Conservation (phyloP, 2,888 invertebrate species). For the Drosophila kambysellisi region DNA sequence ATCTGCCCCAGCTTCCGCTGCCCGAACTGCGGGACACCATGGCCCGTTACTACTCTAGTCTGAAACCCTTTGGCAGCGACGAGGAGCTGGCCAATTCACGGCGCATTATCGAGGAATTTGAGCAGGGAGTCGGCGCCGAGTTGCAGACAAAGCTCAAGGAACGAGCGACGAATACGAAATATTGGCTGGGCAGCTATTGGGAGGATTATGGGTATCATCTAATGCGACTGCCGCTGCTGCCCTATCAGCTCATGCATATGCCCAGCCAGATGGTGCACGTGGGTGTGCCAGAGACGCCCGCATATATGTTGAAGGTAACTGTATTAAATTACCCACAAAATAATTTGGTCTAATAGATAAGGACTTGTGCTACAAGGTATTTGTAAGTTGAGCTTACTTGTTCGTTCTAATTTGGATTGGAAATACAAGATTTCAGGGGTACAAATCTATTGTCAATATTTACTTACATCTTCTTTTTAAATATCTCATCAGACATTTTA, state of each 20-base stretch:
- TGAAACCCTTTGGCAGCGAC: slow-evolving; percentile 85
- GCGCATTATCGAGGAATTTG: slow-evolving; percentile 85
- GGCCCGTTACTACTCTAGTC: slow-evolving; percentile 86
- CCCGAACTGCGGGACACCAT: slow-evolving; percentile 86
- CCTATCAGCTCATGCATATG: slow-evolving; percentile 86
- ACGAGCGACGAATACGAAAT: slow-evolving; percentile 85
- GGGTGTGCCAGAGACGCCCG: slow-evolving; percentile 76
- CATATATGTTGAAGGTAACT: slow-evolving; percentile 73
- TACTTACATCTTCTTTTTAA: neutral
- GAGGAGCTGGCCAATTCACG: slow-evolving; percentile 85
- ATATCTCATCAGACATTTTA: neutral
- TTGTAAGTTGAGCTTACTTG: neutral
- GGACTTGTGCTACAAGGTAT: neutral
- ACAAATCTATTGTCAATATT: neutral
- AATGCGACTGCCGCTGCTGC: slow-evolving; percentile 86
- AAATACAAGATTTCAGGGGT: neutral
- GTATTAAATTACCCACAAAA: neutral
- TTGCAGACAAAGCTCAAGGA: slow-evolving; percentile 85
- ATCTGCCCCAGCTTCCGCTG: slow-evolving; percentile 86
- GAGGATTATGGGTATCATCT: slow-evolving; percentile 86
- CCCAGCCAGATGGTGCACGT: slow-evolving; percentile 77
- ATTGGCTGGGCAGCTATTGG: slow-evolving; percentile 88
- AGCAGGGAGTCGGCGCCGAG: slow-evolving; percentile 85
- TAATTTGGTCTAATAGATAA: neutral
- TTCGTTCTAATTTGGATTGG: neutral